Percentiles rank a stretch among this genome's conserved stretches.
These are phyloP conservation scores for Caretta caretta DNA, from an alignment of 2,113 vertebrate species.

Conservation along the genomic window DNA sequence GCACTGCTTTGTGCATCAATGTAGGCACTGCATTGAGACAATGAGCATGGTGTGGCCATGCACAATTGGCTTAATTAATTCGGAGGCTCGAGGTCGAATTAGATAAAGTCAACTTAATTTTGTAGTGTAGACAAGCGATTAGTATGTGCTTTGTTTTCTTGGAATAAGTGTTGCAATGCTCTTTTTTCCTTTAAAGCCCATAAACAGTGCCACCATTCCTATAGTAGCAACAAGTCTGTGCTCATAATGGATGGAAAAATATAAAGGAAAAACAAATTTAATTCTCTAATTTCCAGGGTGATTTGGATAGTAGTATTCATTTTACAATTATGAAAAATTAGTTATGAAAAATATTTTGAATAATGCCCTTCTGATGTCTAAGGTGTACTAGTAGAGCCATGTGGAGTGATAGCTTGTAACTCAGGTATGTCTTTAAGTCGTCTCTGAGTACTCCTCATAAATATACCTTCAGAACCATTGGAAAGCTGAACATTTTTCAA, in stretches of 20 bases:
- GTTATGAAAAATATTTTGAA: background rate
- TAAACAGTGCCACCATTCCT: background rate
- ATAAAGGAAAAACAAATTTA: background rate
- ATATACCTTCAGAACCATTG: background rate
- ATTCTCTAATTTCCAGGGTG: background rate
- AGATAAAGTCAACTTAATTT: too few species aligned
- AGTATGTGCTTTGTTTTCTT: background rate
- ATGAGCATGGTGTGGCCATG: too few species aligned
- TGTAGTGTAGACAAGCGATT: too few species aligned
- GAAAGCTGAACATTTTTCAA: background rate
- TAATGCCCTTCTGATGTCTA: background rate
- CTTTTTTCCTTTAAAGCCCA: background rate
- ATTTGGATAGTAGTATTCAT: background rate
- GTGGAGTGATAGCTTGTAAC: background rate
- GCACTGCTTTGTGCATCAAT: too few species aligned
- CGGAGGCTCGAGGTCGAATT: too few species aligned
- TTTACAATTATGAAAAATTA: background rate
- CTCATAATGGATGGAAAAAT: background rate
- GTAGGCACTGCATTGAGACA: too few species aligned
- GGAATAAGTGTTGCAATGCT: too few species aligned
- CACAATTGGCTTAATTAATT: too few species aligned
- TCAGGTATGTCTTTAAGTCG: background rate
- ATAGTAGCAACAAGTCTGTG: background rate
- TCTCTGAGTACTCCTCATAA: background rate
- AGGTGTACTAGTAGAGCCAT: background rate